A percentile compares a stretch with the other conserved stretches of the same genome.
These are phyloP conservation scores for Baryphthengus martii DNA, from an alignment of 2,113 vertebrate genomes.

Conservation along the genomic window DNA sequence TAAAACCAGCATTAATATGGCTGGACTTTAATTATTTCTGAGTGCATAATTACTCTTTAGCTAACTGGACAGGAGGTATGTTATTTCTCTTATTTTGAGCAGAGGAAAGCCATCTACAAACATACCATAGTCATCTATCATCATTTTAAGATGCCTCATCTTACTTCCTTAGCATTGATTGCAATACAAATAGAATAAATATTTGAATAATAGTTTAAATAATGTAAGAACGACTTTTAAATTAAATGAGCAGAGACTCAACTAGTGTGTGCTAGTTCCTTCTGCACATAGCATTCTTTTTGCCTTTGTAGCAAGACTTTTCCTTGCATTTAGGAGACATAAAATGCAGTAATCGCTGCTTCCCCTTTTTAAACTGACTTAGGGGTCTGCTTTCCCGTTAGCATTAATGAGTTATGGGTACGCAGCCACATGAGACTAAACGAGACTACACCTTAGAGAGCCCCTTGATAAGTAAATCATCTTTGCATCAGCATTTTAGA, in stretches of 20 bases:
- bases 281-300: not conserved
- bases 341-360: constrained; percentile 49
- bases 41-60: constrained; percentile 64
- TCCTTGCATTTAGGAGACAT: constrained; percentile 52
- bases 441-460: not conserved
- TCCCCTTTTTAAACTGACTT: constrained; percentile 38
- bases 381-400: constrained; percentile 59
- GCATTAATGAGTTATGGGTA: constrained; percentile 61
- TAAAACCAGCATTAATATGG: constrained; percentile 66
- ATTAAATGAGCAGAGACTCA: constrained; percentile 13
- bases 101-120: not conserved
- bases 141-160: not conserved
- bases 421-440: constrained; percentile 3
- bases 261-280: not conserved
- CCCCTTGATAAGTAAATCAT: constrained; percentile 51
- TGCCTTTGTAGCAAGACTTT: constrained; percentile 11
- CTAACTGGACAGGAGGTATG: constrained; percentile 40
- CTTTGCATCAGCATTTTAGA: constrained; percentile 6
- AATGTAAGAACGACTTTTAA: constrained; percentile 12
- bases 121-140: not conserved
- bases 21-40: constrained; percentile 67
- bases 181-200: constrained; percentile 1
- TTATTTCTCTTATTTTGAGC: constrained; percentile 1
- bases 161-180: not conserved
- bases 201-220: constrained; percentile 48